phyloP scores from a whole-genome alignment of 2,797 vertebrate species.

The Phataginus tetradactyla region DNA sequence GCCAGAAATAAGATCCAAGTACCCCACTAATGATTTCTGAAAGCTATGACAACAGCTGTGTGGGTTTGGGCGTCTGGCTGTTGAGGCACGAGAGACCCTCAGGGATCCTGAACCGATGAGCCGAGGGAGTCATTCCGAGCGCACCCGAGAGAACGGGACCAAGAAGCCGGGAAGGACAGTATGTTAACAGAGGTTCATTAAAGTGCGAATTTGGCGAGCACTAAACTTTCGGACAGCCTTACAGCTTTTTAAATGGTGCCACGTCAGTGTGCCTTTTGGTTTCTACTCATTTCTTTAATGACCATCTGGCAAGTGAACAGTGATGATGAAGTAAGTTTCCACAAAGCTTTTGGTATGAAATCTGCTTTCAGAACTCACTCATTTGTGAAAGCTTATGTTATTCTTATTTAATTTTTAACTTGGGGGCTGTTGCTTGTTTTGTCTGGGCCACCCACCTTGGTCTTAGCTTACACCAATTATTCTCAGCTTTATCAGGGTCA shows the following conservation, averaged over 20 bases:
- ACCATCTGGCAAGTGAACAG: slow-evolving; percentile 70
- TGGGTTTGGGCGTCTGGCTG: not conserved
- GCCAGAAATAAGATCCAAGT: not conserved
- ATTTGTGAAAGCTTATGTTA: not conserved
- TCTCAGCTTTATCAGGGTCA: not conserved
- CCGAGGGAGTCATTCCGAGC: not conserved
- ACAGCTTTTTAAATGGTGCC: slow-evolving; percentile 50
- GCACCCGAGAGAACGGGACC: not conserved
- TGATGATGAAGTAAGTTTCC: slow-evolving; percentile 39
- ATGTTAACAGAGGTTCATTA: slow-evolving; percentile 60
- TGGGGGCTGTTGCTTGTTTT: not conserved
- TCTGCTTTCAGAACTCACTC: slow-evolving; percentile 7
- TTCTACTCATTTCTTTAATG: slow-evolving; percentile 61
- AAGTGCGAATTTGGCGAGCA: slow-evolving; percentile 61
- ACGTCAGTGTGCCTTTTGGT: slow-evolving; percentile 44
- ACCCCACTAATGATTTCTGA: not conserved
- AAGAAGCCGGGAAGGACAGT: slow-evolving; percentile 28
- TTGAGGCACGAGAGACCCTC: not conserved
- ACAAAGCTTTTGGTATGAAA: slow-evolving; percentile 7
- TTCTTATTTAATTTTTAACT: not conserved
- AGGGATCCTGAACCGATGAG: not conserved
- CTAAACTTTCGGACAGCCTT: slow-evolving; percentile 43
- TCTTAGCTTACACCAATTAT: not conserved
- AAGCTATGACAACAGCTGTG: not conserved
- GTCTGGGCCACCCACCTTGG: not conserved